A percentile compares a stretch with the other conserved stretches of the same genome.
Conservation (phyloP, 2,797 vertebrate genomes). For the Notolabrus celidotus region DNA sequence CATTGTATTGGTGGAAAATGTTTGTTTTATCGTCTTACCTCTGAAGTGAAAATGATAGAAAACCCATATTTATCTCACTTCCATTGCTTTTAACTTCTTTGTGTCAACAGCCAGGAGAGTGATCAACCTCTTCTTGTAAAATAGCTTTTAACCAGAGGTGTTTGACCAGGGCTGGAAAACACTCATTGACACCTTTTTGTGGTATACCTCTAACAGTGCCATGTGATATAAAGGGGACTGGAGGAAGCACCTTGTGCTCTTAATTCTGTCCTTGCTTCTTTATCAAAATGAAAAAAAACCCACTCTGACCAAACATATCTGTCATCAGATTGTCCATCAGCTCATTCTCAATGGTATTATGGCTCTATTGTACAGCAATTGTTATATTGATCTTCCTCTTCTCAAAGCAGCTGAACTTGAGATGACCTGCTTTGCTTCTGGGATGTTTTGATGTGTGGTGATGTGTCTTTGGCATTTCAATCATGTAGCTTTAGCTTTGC, state of each 20-base stretch:
- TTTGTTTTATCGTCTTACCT: neutral
- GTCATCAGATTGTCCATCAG: constrained; percentile 92
- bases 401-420: constrained; percentile 93
- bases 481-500: constrained; percentile 82
- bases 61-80: neutral
- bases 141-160: neutral
- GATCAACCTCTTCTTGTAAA: constrained; percentile 3
- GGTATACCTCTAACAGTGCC: neutral
- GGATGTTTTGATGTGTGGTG: constrained; percentile 81
- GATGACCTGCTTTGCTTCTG: constrained; percentile 87
- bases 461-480: constrained; percentile 87
- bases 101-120: neutral
- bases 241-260: constrained; percentile 80
- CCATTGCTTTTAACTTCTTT: neutral
- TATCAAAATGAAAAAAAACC: constrained; percentile 94
- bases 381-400: constrained; percentile 91
- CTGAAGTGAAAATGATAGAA: neutral
- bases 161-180: constrained; percentile 1
- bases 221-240: constrained; percentile 28
- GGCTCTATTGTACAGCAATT: constrained; percentile 93
- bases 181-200: neutral
- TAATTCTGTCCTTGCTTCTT: constrained; percentile 89
- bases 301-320: constrained; percentile 90
- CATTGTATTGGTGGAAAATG: no score
- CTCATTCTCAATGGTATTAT: constrained; percentile 90